Evolutionary conservation across 2,113 vertebrate species (phyloP), one percentile per base, ranked within the genome.

Genomic region (Eulacestoma nigropectus): DNA sequence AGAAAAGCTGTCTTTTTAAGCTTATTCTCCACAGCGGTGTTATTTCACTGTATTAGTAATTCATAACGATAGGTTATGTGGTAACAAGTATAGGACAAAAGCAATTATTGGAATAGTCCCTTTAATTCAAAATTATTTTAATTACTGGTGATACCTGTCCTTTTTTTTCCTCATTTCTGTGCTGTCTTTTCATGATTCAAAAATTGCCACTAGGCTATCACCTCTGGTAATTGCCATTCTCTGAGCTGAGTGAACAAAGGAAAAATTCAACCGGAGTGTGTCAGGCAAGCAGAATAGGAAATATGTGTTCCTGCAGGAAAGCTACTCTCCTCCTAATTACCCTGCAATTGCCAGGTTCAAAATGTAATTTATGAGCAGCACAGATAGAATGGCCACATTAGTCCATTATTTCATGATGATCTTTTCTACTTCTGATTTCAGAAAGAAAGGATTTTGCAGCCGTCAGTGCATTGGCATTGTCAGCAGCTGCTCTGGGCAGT

Each of bases 111-210:
- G 96, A 89, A 96, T 85, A 70, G 83, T 95, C 60, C 67, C 91
- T 97, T 96, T 97, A 96, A 96, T 97, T 98, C 90, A 94, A 94
- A 97, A 96, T 97, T 96, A 96, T 97, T 97, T 98, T 98, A 98
- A 97, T 98, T 97, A 97, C 78, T 95, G 74, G 68, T 65, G 80
- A 95, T 96, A 96, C 87, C 89, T 93, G 84, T 94, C 73, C 35
- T 41, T 87, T 95, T 95, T 87, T 79, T 89, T 44, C 57, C 14
- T 68, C 41, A 46, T 84, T 94, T 90, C 86, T 97, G 74, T 79
- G 30, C 77, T 87, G 82, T 85, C 81, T 95, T 94, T 89, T 94
- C 57, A 55, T 84, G 87, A 88, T 95, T 97, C 89, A 94, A 42
- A 96, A 95, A 94, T 57, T 94, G 74, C 96, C 89, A 84, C 87